phyloP scores from a whole-genome alignment of 2,797 vertebrate genomes.

The Okamejei kenojei region DNA sequence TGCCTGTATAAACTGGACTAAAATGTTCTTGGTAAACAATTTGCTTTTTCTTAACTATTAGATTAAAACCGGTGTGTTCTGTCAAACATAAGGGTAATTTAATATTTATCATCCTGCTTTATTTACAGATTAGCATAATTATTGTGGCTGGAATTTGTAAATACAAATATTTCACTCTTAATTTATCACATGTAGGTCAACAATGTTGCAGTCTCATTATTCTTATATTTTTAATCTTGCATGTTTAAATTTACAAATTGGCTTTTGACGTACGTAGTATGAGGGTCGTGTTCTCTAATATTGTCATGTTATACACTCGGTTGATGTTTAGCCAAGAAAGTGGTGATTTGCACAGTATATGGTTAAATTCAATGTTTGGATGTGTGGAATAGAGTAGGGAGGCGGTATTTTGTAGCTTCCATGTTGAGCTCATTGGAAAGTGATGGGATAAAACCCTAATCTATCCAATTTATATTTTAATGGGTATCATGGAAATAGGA shows the following conservation, averaged over 20 bases:
- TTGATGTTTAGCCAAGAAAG: not conserved
- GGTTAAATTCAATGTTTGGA: not conserved
- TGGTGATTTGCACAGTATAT: not conserved
- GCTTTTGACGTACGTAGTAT: not conserved
- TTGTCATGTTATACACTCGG: not conserved
- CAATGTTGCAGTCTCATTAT: not conserved
- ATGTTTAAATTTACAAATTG: slow-evolving; percentile 2
- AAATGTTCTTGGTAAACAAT: slow-evolving; percentile 21
- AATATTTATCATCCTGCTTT: not conserved
- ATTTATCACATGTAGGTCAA: not conserved
- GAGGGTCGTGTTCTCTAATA: slow-evolving; percentile 8
- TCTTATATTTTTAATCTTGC: slow-evolving; percentile 3
- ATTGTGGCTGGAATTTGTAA: slow-evolving; percentile 10
- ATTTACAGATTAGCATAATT: not conserved
- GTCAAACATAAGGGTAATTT: not conserved
- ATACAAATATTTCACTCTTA: slow-evolving; percentile 2
- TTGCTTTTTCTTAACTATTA: slow-evolving; percentile 10
- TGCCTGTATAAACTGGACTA: slow-evolving; percentile 29
- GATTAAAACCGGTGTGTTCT: not conserved
- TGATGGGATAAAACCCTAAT: not conserved
- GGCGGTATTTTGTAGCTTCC: not conserved
- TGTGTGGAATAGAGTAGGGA: not conserved
- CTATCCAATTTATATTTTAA: not conserved
- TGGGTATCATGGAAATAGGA: not conserved
- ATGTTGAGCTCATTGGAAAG: not conserved